Evolutionary conservation across 2,797 vertebrate genomes (phyloP).

Genomic region (Mus minutoides): DNA sequence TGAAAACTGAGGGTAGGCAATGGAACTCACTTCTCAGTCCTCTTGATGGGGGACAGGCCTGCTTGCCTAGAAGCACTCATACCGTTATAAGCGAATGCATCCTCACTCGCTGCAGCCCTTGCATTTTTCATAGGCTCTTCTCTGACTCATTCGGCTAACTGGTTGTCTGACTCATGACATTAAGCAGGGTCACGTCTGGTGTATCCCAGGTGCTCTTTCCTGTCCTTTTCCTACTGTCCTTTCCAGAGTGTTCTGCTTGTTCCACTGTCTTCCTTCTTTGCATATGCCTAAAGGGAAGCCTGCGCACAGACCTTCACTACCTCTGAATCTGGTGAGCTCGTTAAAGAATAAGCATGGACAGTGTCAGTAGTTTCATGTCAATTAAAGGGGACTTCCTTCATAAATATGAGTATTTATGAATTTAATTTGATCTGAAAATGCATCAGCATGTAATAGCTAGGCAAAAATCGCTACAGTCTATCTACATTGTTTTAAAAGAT

Average conservation of each 20-base stretch:
- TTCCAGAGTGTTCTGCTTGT: neutral
- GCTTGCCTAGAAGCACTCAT: conserved; percentile 32
- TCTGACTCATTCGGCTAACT: conserved; percentile 70
- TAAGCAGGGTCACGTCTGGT: neutral
- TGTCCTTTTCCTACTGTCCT: neutral
- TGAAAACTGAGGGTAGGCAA: neutral
- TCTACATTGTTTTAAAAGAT: conserved; percentile 66
- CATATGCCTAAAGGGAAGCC: neutral
- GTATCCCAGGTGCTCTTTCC: neutral
- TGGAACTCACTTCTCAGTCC: neutral
- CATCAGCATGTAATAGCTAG: conserved; percentile 47
- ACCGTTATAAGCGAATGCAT: neutral
- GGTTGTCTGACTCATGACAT: conserved; percentile 71
- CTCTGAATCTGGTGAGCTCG: conserved; percentile 32
- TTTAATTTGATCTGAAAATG: conserved; percentile 56
- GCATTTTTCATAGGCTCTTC: conserved; percentile 69
- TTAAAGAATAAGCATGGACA: conserved; percentile 21
- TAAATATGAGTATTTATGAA: conserved; percentile 67
- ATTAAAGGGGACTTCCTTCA: conserved; percentile 53
- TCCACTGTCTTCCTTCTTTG: conserved; percentile 15
- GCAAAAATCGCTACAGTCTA: conserved; percentile 6
- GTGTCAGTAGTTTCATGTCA: conserved; percentile 54
- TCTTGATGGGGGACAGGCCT: neutral
- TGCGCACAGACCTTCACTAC: neutral
- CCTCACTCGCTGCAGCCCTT: conserved; percentile 19